These are phyloP conservation scores for Onychostoma macrolepis DNA, from an alignment of 2,113 vertebrate genomes.

Conservation along the genomic window DNA sequence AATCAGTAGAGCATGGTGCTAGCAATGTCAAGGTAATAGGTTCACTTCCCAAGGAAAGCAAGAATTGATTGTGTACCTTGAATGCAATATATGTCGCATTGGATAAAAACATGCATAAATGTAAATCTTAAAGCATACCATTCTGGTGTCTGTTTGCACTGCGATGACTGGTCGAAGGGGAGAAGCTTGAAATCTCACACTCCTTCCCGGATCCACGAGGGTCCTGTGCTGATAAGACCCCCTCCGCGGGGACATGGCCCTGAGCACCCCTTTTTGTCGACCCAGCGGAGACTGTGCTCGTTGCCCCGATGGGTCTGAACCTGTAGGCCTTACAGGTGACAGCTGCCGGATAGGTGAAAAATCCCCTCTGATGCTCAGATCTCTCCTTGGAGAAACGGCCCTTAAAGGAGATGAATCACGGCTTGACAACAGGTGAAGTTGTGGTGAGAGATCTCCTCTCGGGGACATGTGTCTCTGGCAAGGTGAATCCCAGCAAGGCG, in stretches of 20 bases:
- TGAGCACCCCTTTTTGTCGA: constrained; percentile 86
- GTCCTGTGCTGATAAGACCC: constrained; percentile 90
- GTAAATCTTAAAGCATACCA: constrained; percentile 46
- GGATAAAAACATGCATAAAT: neutral
- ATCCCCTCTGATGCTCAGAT: constrained; percentile 55
- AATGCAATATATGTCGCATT: neutral
- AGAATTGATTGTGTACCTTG: neutral
- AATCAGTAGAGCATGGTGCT: neutral
- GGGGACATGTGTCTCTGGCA: constrained; percentile 72
- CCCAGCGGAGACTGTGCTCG: constrained; percentile 87
- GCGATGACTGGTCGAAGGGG: constrained; percentile 65
- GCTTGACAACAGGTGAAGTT: constrained; percentile 71
- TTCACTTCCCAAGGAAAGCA: neutral
- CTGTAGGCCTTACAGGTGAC: constrained; percentile 77
- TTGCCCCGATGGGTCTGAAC: constrained; percentile 80
- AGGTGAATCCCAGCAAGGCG: constrained; percentile 81
- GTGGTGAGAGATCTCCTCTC: constrained; percentile 71
- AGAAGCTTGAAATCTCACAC: constrained; percentile 73
- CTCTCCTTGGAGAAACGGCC: constrained; percentile 82
- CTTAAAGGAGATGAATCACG: constrained; percentile 90
- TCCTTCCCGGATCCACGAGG: constrained; percentile 81
- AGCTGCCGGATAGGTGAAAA: constrained; percentile 72
- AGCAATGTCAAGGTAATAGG: neutral
- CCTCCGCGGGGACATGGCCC: constrained; percentile 91
- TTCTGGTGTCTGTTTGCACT: constrained; percentile 63